Conservation (phyloP, 2,113 vertebrate species). For the Jaculus jaculus region DNA sequence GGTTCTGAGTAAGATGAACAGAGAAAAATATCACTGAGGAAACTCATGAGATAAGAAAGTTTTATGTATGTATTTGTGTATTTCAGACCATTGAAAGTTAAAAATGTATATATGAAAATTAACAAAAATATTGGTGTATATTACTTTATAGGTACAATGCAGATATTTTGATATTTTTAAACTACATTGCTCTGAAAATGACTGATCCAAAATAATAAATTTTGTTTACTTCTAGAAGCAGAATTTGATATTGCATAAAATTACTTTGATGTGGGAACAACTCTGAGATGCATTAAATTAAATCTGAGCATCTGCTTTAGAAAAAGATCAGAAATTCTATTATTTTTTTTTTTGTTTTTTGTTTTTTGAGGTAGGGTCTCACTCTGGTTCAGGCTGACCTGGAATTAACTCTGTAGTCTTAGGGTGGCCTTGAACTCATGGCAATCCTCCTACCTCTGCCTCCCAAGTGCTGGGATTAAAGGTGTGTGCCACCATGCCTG, state of each 20-base stretch:
- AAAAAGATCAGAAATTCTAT: not conserved
- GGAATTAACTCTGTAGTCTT: too few relatives aligned
- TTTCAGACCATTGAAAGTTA: not conserved
- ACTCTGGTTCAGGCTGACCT: too few relatives aligned
- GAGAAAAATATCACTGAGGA: not conserved
- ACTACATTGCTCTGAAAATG: not conserved
- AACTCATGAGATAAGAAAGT: not conserved
- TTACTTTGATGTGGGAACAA: not conserved
- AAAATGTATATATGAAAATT: not conserved
- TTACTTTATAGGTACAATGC: not conserved
- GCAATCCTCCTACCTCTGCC: too few relatives aligned
- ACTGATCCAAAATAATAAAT: not conserved
- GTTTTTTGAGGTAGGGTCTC: too few relatives aligned
- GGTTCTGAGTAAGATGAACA: not conserved
- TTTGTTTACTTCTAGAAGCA: conserved; percentile 34
- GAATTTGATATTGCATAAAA: not conserved
- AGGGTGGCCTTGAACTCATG: too few relatives aligned
- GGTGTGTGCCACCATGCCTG: too few relatives aligned
- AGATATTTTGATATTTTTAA: not conserved
- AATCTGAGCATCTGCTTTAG: not conserved
- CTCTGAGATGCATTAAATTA: conserved; percentile 32
- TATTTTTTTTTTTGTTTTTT: too few relatives aligned
- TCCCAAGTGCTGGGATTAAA: too few relatives aligned
- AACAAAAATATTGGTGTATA: not conserved
- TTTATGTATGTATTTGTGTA: not conserved